Evolutionary conservation across 2,888 invertebrate genomes (phyloP), one percentile per base, ranked within the genome.

Genomic region (Callinectes sapidus): DNA sequence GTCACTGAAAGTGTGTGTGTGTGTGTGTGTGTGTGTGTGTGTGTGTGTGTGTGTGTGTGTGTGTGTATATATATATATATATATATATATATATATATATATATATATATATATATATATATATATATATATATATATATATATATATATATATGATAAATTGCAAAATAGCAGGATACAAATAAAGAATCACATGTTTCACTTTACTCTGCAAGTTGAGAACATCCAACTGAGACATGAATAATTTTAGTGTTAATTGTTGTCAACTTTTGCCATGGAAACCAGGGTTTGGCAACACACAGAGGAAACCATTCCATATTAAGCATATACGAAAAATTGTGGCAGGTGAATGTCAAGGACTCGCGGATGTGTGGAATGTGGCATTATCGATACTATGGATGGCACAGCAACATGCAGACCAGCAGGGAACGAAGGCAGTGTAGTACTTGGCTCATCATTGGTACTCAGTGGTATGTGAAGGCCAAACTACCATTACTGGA

Each of bases 81-180:
- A n/a, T 16, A n/a, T n/a, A 28, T 1, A 28, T 2, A 32, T 16
- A 16, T 32, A 88, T 42, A 88, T 88, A 88, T 42, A 88, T 88
- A 88, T 54, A 55, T 89, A 89, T 54, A 54, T 89, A 54, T 28
- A 35, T 39, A 87, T 87, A 28, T 87, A 87, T 35, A 35, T 87
- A 28, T 87, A 87, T 35, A 87, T 35, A 87, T 87, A 87, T 35
- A 35, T 28, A 39, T 87, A 32, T 35, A 87, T n/a, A n/a, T 16
- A 87, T 87, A 87, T 35, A 87, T 14, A 87, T n/a, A 87, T 42
- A 87, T n/a, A 87, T 16, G 77, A 28, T 77, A 0, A 13, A 48
- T 48, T 48, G 48, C 3, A 48, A 48, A 48, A 48, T 0, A 48
- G 48, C 8, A 48, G 6, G 8, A 48, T 48, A 48, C 48, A 48